Evolutionary conservation across 2,888 invertebrate genomes (phyloP).

Genomic region (Nomada hirtipes): DNA sequence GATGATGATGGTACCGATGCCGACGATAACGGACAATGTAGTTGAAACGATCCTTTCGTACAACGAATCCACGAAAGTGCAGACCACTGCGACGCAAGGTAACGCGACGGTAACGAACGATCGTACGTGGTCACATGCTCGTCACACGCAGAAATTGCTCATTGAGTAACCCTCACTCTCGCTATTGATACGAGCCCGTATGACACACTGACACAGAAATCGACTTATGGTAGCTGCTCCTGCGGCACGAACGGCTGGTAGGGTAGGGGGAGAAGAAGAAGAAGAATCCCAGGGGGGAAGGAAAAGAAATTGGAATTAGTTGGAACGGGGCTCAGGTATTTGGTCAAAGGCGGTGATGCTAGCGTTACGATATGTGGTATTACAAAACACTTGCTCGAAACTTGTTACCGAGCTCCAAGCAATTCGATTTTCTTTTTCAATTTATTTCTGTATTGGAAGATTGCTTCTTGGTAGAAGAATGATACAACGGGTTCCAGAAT

Average conservation of each 20-base stretch:
- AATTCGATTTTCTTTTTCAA: neutral
- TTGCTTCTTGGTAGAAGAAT: neutral
- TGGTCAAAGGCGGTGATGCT: constrained; percentile 11
- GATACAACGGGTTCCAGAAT: too few relatives aligned
- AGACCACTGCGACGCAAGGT: constrained; percentile 7
- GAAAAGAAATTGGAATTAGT: neutral
- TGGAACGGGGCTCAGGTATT: neutral
- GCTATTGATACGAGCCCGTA: constrained; percentile 68
- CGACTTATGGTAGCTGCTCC: constrained; percentile 42
- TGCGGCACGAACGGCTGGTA: neutral
- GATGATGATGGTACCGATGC: constrained; percentile 5
- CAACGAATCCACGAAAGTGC: neutral
- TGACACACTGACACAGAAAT: constrained; percentile 73
- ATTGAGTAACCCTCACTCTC: constrained; percentile 73
- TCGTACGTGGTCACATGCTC: constrained; percentile 42
- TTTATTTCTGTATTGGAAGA: neutral
- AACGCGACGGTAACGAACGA: constrained; percentile 10
- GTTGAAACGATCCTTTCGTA: neutral
- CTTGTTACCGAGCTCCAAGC: neutral
- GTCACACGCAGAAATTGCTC: constrained; percentile 60
- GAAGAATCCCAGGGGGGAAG: too few relatives aligned
- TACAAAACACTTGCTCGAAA: neutral
- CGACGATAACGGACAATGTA: constrained; percentile 11
- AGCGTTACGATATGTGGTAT: neutral
- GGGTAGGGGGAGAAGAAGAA: neutral